Base-by-base conservation (phyloP, 2,888 invertebrate species). In the Charanyca ferruginea region DNA sequence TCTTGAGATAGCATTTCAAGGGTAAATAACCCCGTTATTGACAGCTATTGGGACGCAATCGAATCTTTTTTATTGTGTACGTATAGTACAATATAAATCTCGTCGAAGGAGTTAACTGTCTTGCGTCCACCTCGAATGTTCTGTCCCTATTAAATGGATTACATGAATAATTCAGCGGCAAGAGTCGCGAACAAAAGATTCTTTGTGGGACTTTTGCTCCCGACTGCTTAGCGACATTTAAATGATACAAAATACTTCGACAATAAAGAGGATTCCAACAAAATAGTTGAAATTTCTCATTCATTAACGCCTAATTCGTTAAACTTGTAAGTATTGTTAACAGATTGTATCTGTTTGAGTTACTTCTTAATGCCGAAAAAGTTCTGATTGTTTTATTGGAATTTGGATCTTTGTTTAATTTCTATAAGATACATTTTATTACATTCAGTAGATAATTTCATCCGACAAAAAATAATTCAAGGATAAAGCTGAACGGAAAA, bases 91-190 rank as follows among this genome's bases (percentile, higher is more conserved):
- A 83, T 85, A 84, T 83, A 81, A 85, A 87, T 86, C 81, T 80
- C 69, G 59, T 78, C 65, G 67, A 81, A 83, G 77, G 80, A 81
- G 81, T 84, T 81, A 84, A 83, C 79, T 60, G 61, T 69, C 54
- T 68, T 55, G 52, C 58, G 73, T 69, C 76, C 73, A 83, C 79
- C 79, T 83, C 62, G 54, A 81, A 73, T 66, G 69, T 62, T 75
- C 82, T 79, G 80, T 68, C 83, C 85, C 89, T 90, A 90, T 91
- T 92, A 91, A 89, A 90, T 90, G 89, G 89, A 94, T 94, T 93
- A 94, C 93, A 94, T 94, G 93, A 92, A 94, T 94, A 84, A 94
- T 94, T 94, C 94, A 94, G 86, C 74, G 86, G 81, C 80, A 87
- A 86, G 79, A 89, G 85, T 86, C 84, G 84, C 84, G 85, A 86